These are phyloP conservation scores for Hirtodrosophila histrioides DNA, from an alignment of 2,888 invertebrate species.

Conservation along the genomic window DNA sequence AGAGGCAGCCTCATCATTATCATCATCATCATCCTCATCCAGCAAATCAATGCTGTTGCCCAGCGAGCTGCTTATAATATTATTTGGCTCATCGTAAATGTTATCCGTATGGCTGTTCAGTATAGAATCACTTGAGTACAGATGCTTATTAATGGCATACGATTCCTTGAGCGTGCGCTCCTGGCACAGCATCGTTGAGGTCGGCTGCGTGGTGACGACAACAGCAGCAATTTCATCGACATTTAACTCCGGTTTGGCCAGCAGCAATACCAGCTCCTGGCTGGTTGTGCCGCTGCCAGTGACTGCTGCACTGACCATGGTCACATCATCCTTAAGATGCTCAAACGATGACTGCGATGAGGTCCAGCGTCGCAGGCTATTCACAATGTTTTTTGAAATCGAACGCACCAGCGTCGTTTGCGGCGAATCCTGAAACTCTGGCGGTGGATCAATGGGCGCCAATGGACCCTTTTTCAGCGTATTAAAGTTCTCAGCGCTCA, in stretches of 20 bases:
- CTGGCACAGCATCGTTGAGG: conserved; percentile 23
- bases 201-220: conserved; percentile 27
- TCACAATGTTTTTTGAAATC: conserved; percentile 80
- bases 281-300: conserved; percentile 25
- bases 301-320: conserved; percentile 45
- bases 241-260: conserved; percentile 37
- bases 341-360: conserved; percentile 83
- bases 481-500: conserved; percentile 93
- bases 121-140: conserved; percentile 84
- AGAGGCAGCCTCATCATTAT: conserved; percentile 67
- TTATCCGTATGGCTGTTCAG: conserved; percentile 83
- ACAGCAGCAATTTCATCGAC: conserved; percentile 7
- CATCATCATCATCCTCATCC: conserved; percentile 57
- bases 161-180: conserved; percentile 75
- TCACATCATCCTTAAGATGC: conserved; percentile 75
- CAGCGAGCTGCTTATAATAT: conserved; percentile 80
- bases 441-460: conserved; percentile 91
- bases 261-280: conserved; percentile 54
- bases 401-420: conserved; percentile 83
- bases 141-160: conserved; percentile 81
- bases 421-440: conserved; percentile 89
- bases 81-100: conserved; percentile 84
- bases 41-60: conserved; percentile 81
- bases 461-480: conserved; percentile 92
- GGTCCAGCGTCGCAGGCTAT: conserved; percentile 81